A percentile compares a stretch with the other conserved stretches of the same genome.
Conservation (phyloP, 2,888 invertebrate species). For the Bembecia ichneumoniformis region DNA sequence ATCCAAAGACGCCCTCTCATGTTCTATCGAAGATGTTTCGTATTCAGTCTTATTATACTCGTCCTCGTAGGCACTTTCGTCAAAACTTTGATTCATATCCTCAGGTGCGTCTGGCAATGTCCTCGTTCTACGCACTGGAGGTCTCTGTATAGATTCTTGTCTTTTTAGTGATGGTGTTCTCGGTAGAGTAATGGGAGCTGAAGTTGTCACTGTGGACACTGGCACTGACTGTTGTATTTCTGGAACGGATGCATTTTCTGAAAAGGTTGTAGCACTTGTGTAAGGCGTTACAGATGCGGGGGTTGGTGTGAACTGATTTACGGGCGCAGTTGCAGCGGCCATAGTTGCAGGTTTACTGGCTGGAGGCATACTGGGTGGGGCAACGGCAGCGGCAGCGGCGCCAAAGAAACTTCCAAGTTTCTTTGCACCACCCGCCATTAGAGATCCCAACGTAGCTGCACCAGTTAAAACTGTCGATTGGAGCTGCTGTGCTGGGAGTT, state of each 20-base stretch:
- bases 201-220: constrained; percentile 43
- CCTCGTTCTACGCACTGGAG: constrained; percentile 58
- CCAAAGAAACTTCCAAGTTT: constrained; percentile 65
- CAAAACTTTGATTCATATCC: constrained; percentile 52
- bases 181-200: constrained; percentile 46
- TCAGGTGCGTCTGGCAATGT: constrained; percentile 66
- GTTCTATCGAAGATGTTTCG: constrained; percentile 53
- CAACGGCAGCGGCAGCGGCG: constrained; percentile 61
- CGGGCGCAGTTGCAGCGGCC: constrained; percentile 25
- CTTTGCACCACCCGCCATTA: constrained; percentile 66
- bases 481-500: constrained; percentile 51
- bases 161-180: constrained; percentile 57
- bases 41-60: constrained; percentile 69
- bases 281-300: constrained; percentile 44
- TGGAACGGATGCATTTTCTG: constrained; percentile 54
- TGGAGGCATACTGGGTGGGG: constrained; percentile 27
- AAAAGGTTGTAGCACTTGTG: constrained; percentile 38
- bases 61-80: constrained; percentile 70
- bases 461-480: constrained; percentile 58
- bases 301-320: constrained; percentile 34
- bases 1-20: constrained; percentile 54
- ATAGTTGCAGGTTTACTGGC: constrained; percentile 30
- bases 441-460: constrained; percentile 61
- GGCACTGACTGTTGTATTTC: constrained; percentile 48
- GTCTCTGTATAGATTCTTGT: constrained; percentile 68